phyloP scores from a whole-genome alignment of 1,140 invertebrate species.

The Drosophila hydei region DNA sequence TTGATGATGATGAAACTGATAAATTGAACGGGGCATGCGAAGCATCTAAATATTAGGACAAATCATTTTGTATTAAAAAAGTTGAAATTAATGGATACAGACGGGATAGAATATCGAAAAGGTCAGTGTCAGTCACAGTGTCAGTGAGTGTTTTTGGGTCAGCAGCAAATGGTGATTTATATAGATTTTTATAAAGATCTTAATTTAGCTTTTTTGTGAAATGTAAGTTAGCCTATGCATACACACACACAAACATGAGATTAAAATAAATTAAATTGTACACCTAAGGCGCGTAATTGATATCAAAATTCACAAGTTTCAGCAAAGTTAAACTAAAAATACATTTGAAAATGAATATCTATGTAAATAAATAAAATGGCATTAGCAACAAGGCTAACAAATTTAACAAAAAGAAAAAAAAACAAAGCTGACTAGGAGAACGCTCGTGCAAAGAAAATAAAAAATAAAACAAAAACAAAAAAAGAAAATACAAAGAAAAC shows the following conservation, averaged over 20 bases:
- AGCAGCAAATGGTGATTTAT: slow-evolving; percentile 75
- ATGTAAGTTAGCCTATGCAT: slow-evolving; percentile 53
- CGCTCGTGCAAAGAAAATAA: slow-evolving; percentile 40
- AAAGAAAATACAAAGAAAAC: slow-evolving; percentile 29
- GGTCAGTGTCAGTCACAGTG: slow-evolving; percentile 26
- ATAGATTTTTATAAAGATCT: slow-evolving; percentile 65
- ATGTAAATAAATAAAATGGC: slow-evolving; percentile 42
- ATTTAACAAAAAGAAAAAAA: neutral
- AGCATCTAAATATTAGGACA: slow-evolving; percentile 69
- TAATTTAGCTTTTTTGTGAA: slow-evolving; percentile 57
- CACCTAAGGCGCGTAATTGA: slow-evolving; percentile 37
- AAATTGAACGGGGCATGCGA: slow-evolving; percentile 55
- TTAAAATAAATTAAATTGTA: slow-evolving; percentile 49
- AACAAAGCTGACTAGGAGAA: slow-evolving; percentile 24
- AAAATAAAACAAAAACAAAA: slow-evolving; percentile 34
- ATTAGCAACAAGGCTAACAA: slow-evolving; percentile 20
- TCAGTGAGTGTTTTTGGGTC: slow-evolving; percentile 25
- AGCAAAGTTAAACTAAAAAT: slow-evolving; percentile 66
- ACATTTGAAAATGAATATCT: slow-evolving; percentile 62
- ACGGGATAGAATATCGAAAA: slow-evolving; percentile 1
- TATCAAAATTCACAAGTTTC: slow-evolving; percentile 70
- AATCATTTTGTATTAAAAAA: slow-evolving; percentile 57
- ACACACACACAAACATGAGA: slow-evolving; percentile 52
- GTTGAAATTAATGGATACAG: slow-evolving; percentile 31
- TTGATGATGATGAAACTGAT: slow-evolving; percentile 29